Evolutionary conservation across 1,140 invertebrate genomes (phyloP).

Genomic region (Hesperophylax magnus): DNA sequence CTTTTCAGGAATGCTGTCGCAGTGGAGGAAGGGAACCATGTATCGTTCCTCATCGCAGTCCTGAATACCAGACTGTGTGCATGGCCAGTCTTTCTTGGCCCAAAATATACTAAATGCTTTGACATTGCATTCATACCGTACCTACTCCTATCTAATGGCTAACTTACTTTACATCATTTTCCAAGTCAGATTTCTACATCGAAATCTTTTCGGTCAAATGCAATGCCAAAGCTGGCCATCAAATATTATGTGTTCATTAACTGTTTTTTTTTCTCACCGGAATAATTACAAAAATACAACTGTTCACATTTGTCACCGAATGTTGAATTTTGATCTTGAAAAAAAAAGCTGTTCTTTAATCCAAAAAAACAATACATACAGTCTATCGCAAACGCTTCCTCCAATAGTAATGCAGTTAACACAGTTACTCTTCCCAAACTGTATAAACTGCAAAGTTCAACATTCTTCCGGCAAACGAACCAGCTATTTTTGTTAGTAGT

Average conservation of each 20-base stretch:
- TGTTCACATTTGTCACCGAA: conserved; percentile 45
- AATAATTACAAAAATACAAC: conserved; percentile 27
- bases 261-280: conserved; percentile 53
- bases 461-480: conserved; percentile 36
- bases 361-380: too few species aligned
- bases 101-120: conserved; percentile 48
- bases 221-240: conserved; percentile 52
- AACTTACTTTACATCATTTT: neutral
- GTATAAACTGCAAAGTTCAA: conserved; percentile 14
- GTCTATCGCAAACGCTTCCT: neutral
- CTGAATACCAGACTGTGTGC: conserved; percentile 71
- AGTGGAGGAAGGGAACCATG: conserved; percentile 55
- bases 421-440: neutral
- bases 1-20: conserved; percentile 56
- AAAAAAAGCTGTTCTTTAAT: too few species aligned
- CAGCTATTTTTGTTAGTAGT: conserved; percentile 54
- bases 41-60: conserved; percentile 64
- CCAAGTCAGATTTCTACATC: too few species aligned
- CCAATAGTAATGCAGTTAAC: too few species aligned
- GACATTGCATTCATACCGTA: conserved; percentile 31
- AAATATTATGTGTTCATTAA: conserved; percentile 50
- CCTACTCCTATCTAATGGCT: neutral
- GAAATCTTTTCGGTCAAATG: conserved; percentile 29
- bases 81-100: conserved; percentile 62
- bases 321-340: conserved; percentile 39